These are phyloP conservation scores for Tursiops truncatus DNA, from an alignment of 2,113 vertebrate genomes.

Conservation along the genomic window DNA sequence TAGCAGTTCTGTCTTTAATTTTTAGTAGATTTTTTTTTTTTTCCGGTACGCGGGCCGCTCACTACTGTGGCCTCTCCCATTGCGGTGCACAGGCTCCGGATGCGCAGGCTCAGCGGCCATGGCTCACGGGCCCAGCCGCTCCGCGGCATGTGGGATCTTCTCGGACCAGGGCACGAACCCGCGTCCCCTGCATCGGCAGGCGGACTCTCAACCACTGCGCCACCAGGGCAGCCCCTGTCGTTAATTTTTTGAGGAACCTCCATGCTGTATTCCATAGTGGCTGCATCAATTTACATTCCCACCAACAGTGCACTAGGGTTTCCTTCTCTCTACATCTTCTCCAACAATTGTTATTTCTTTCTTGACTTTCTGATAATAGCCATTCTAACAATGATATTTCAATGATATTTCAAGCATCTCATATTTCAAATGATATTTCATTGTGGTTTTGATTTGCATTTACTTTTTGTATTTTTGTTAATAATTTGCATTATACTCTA, in stretches of 20 bases:
- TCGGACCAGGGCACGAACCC: too few relatives aligned
- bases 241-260: not conserved
- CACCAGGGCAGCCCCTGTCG: too few relatives aligned
- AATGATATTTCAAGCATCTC: too few relatives aligned
- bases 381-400: not conserved
- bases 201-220: too few relatives aligned
- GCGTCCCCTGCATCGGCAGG: too few relatives aligned
- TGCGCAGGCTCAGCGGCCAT: too few relatives aligned
- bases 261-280: not conserved
- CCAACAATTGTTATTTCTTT: not conserved
- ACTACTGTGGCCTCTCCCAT: too few relatives aligned
- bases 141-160: too few relatives aligned
- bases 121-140: too few relatives aligned
- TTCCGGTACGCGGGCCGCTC: too few relatives aligned
- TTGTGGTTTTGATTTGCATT: not conserved
- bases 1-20: not conserved
- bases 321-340: not conserved
- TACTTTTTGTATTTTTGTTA: not conserved
- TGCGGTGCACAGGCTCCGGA: too few relatives aligned
- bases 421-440: too few relatives aligned
- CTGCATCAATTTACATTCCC: not conserved
- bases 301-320: not conserved
- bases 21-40: not conserved
- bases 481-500: not conserved
- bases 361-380: not conserved